Evolutionary conservation across 2,113 vertebrate species (phyloP).

Genomic region (Eulemur macaco): DNA sequence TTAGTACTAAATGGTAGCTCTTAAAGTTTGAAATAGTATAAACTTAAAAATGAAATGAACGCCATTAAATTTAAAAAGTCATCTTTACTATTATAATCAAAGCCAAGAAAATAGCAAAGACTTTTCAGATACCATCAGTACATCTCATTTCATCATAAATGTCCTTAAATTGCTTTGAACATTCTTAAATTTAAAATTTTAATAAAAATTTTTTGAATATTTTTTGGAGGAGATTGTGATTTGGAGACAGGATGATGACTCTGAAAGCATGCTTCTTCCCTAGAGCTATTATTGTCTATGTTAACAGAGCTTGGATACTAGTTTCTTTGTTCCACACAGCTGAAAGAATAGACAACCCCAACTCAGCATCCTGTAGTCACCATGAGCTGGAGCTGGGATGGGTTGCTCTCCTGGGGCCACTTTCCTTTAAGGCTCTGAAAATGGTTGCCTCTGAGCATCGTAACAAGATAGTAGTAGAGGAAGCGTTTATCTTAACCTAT

Average conservation of each 20-base stretch:
- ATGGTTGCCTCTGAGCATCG: not conserved
- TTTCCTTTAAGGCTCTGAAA: not conserved
- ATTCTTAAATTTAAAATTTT: not conserved
- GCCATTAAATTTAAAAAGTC: not conserved
- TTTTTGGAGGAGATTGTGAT: not conserved
- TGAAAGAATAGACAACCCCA: not conserved
- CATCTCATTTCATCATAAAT: not conserved
- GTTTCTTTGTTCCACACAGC: not conserved
- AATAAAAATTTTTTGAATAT: not conserved
- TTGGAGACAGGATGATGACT: not conserved
- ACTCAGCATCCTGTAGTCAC: not conserved
- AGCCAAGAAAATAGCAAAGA: not conserved
- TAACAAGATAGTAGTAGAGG: not conserved
- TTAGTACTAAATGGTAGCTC: not conserved
- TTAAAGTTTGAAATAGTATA: not conserved
- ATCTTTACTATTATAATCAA: not conserved
- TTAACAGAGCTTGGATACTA: not conserved
- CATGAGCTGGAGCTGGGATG: not conserved
- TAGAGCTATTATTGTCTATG: not conserved
- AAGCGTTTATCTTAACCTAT: not conserved
- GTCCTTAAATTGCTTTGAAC: slow-evolving; percentile 1
- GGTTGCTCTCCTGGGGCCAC: not conserved
- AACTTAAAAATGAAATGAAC: not conserved
- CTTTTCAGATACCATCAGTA: not conserved
- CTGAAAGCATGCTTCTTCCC: not conserved